phyloP scores from a whole-genome alignment of 2,888 invertebrate genomes.

The Limnephilus marmoratus region DNA sequence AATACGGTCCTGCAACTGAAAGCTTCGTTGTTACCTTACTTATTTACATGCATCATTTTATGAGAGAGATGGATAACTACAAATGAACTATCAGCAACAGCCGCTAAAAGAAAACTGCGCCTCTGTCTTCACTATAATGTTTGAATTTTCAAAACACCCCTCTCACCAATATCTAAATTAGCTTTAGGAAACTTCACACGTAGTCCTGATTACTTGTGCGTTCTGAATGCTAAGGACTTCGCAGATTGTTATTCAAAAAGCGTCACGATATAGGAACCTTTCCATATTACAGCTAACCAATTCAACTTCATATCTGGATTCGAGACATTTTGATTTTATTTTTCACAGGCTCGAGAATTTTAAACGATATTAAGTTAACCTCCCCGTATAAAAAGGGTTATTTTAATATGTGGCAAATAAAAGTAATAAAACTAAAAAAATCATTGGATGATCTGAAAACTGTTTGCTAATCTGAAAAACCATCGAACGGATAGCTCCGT shows the following conservation, averaged over 20 bases:
- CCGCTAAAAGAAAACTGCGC: neutral
- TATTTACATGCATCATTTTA: neutral
- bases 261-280: neutral
- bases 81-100: neutral
- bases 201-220: neutral
- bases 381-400: too few species aligned
- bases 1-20: neutral
- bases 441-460: too few species aligned
- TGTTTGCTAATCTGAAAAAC: too few species aligned
- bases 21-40: neutral
- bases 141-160: neutral
- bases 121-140: neutral
- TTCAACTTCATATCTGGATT: neutral
- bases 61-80: neutral
- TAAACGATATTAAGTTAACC: neutral
- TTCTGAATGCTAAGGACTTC: neutral
- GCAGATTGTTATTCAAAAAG: neutral
- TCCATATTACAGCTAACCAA: neutral
- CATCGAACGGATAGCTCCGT: too few species aligned
- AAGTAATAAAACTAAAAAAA: too few species aligned
- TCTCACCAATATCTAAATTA: neutral
- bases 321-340: neutral
- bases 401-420: too few species aligned
- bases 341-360: neutral
- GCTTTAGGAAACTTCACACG: neutral